phyloP scores from a whole-genome alignment of 1,140 invertebrate species.

The Xylocopa sonorina region DNA sequence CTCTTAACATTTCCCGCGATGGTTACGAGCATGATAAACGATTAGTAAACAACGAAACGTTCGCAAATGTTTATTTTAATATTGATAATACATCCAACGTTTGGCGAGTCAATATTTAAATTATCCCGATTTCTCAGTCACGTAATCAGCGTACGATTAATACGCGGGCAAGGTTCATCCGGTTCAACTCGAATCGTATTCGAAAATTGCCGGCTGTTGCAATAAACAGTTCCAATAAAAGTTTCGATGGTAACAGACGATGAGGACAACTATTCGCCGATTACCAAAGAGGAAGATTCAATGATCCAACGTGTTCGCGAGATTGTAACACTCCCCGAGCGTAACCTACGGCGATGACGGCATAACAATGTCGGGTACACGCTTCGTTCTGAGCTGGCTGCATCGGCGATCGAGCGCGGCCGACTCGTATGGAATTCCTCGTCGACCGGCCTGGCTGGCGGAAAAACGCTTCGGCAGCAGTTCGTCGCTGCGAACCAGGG shows the following conservation, averaged over 20 bases:
- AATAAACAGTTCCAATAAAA: too few relatives aligned
- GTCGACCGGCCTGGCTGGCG: slow-evolving; percentile 6
- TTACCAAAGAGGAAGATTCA: slow-evolving; percentile 12
- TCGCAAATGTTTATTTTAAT: background rate
- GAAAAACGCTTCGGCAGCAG: slow-evolving; percentile 47
- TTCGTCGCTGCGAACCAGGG: too few relatives aligned
- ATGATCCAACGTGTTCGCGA: slow-evolving; percentile 4
- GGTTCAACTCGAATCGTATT: too few relatives aligned
- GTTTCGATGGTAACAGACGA: background rate
- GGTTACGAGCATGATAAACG: background rate
- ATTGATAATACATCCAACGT: background rate
- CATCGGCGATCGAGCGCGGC: slow-evolving; percentile 17
- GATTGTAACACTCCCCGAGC: slow-evolving; percentile 18
- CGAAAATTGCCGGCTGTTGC: too few relatives aligned
- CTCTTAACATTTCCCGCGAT: too few relatives aligned
- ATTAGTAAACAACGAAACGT: background rate
- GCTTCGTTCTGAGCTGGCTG: slow-evolving; percentile 21
- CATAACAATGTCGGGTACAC: slow-evolving; percentile 32
- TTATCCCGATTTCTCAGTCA: too few relatives aligned
- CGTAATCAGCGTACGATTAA: too few relatives aligned
- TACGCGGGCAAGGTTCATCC: too few relatives aligned
- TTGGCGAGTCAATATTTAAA: background rate
- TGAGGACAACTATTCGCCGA: slow-evolving; percentile 11
- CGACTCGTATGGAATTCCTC: slow-evolving; percentile 50
- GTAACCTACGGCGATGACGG: background rate